Evolutionary conservation across 2,888 invertebrate species (phyloP).

Genomic region (Lepidochitona cinerea): DNA sequence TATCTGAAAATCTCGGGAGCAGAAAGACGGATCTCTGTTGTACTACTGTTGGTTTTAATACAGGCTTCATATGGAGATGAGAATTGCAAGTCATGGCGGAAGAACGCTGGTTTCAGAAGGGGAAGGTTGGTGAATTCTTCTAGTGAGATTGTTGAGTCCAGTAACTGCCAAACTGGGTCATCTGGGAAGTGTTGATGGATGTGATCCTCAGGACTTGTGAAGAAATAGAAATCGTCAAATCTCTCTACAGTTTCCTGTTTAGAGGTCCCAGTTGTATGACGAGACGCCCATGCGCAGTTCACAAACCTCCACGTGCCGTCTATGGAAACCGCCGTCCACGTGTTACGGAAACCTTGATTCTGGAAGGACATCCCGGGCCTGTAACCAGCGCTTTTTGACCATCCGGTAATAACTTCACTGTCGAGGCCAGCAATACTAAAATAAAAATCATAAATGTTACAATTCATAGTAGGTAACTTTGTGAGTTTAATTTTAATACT

Average conservation of each 20-base stretch:
- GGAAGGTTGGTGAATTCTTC: conserved; percentile 72
- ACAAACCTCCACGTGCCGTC: conserved; percentile 99
- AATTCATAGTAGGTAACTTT: too few relatives aligned
- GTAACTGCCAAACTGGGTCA: conserved; percentile 71
- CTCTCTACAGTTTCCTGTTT: conserved; percentile 49
- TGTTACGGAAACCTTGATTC: conserved; percentile 84
- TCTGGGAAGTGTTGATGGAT: conserved; percentile 69
- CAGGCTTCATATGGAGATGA: conserved; percentile 59
- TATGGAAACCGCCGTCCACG: conserved; percentile 99
- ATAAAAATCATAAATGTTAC: too few relatives aligned
- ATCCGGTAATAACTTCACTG: conserved; percentile 98
- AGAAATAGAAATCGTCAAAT: conserved; percentile 70
- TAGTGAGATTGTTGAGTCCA: conserved; percentile 70
- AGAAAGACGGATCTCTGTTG: conserved; percentile 56
- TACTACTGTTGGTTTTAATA: conserved; percentile 57
- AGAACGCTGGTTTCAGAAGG: conserved; percentile 72
- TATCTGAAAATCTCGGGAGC: conserved; percentile 59
- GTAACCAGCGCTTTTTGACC: conserved; percentile 98
- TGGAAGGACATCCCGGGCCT: conserved; percentile 83
- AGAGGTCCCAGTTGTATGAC: conserved; percentile 74
- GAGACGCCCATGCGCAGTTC: conserved; percentile 99
- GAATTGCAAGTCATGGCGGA: conserved; percentile 64
- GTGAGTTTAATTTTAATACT: too few relatives aligned
- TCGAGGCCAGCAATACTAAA: conserved; percentile 74
- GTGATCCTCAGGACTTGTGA: conserved; percentile 69